phyloP scores from a whole-genome alignment of 2,888 invertebrate species.

The Alloplasta piceator region DNA sequence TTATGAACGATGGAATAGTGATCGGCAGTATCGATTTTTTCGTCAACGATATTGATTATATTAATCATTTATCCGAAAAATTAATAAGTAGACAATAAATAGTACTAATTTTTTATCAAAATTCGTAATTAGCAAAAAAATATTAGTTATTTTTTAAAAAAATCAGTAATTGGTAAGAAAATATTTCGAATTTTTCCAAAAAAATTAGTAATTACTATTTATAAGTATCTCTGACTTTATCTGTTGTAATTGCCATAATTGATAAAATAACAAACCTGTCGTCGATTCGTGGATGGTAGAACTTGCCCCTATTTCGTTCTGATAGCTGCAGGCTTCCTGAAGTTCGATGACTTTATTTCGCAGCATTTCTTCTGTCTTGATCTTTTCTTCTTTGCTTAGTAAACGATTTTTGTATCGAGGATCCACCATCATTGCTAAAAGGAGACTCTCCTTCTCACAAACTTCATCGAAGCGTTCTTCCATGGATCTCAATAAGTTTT shows the following conservation, averaged over 20 bases:
- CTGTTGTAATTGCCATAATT: neutral
- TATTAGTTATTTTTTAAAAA: too few relatives aligned
- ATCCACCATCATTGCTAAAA: conserved; percentile 14
- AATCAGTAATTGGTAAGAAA: too few relatives aligned
- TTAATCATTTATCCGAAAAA: too few relatives aligned
- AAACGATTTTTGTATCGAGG: conserved; percentile 4
- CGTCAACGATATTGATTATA: too few relatives aligned
- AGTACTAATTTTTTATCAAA: too few relatives aligned
- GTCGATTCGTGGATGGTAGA: conserved; percentile 7
- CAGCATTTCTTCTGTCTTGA: neutral
- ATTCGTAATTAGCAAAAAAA: too few relatives aligned
- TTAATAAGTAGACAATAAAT: too few relatives aligned
- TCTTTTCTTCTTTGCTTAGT: neutral
- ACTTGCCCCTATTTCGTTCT: neutral
- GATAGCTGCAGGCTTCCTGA: neutral
- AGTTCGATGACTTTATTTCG: neutral
- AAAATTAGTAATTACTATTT: too few relatives aligned
- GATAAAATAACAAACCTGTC: neutral
- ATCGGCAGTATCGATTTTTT: too few relatives aligned
- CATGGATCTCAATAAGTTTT: conserved; percentile 7
- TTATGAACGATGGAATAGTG: too few relatives aligned
- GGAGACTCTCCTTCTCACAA: too few relatives aligned
- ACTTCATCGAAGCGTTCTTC: conserved; percentile 10
- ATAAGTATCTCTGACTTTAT: neutral
- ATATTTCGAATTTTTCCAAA: too few relatives aligned